Evolutionary conservation across 2,113 vertebrate species (phyloP).

Genomic region (Phycodurus eques): DNA sequence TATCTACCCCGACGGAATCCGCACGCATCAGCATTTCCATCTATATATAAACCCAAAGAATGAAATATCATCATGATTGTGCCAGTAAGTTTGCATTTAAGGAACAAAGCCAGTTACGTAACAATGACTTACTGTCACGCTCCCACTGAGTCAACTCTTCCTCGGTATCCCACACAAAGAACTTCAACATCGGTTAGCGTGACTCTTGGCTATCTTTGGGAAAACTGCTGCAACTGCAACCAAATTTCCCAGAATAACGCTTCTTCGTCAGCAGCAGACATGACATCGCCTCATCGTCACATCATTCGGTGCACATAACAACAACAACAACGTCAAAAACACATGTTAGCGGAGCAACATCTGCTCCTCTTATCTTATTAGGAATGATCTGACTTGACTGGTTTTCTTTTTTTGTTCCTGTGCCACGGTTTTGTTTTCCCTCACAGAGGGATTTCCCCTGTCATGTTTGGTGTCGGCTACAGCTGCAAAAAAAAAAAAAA

Average conservation of each 20-base stretch:
- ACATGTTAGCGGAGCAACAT: neutral
- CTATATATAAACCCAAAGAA: constrained; percentile 7
- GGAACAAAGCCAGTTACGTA: constrained; percentile 18
- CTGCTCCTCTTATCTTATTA: constrained; percentile 1
- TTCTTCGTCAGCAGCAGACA: neutral
- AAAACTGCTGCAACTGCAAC: neutral
- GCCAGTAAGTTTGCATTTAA: neutral
- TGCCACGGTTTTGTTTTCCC: constrained; percentile 29
- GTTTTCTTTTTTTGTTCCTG: neutral
- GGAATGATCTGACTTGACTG: constrained; percentile 21
- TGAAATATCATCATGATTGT: neutral
- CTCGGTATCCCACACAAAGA: constrained; percentile 11
- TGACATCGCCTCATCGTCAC: too few relatives aligned
- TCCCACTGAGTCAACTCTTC: constrained; percentile 37
- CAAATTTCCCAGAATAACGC: neutral
- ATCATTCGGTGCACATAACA: neutral
- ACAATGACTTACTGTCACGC: constrained; percentile 27
- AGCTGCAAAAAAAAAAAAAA: constrained; percentile 26
- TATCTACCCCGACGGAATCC: neutral
- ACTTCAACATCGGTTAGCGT: neutral
- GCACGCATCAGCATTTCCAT: neutral
- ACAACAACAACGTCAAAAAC: neutral
- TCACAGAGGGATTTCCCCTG: constrained; percentile 50
- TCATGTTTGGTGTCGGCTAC: constrained; percentile 39
- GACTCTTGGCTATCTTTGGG: neutral